phyloP scores from a whole-genome alignment of 2,888 invertebrate genomes.

The Epinotia nisella region DNA sequence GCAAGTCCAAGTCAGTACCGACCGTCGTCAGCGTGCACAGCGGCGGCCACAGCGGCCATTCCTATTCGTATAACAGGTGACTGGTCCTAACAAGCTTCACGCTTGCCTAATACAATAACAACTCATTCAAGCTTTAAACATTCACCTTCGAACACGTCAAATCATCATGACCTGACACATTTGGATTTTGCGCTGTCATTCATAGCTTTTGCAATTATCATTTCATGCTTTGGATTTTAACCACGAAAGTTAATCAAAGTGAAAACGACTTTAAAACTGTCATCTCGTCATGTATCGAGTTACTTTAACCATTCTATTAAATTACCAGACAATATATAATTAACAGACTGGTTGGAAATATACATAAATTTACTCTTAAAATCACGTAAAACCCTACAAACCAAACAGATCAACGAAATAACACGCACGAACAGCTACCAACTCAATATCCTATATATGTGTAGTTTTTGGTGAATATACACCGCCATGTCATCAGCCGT shows the following conservation, averaged over 20 bases:
- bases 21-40: conserved; percentile 38
- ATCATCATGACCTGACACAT: conserved; percentile 22
- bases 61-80: conserved; percentile 55
- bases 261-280: background rate
- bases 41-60: conserved; percentile 44
- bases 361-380: background rate
- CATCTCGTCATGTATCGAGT: background rate
- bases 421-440: background rate
- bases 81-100: conserved; percentile 41
- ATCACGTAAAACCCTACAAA: background rate
- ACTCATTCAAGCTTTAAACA: conserved; percentile 26
- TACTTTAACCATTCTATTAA: conserved; percentile 1
- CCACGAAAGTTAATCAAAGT: conserved; percentile 6
- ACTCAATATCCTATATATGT: background rate
- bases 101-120: conserved; percentile 42
- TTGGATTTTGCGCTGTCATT: conserved; percentile 17
- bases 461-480: too few relatives aligned
- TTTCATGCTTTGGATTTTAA: conserved; percentile 36
- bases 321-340: conserved; percentile 12
- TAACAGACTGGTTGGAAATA: background rate
- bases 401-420: background rate
- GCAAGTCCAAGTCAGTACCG: conserved; percentile 60
- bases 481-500: too few relatives aligned
- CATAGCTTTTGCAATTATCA: conserved; percentile 34
- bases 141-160: background rate